A percentile compares a stretch with the other conserved stretches of the same genome.
Conservation (phyloP, 2,113 vertebrate genomes). For the Heterotilapia buettikoferi region DNA sequence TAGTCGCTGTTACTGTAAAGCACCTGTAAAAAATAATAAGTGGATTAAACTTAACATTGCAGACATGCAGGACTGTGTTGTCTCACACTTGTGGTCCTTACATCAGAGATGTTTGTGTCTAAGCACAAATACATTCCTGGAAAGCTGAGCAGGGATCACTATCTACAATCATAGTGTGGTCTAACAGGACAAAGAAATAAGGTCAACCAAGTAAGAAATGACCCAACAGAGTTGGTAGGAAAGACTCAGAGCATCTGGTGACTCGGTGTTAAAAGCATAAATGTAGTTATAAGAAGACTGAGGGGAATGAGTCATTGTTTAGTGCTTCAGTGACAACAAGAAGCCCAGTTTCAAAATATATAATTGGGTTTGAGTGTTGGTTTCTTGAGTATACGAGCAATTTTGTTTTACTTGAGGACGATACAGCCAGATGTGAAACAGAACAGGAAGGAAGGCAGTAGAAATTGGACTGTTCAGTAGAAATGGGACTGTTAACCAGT, state of each 20-base stretch:
- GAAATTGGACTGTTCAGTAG: neutral
- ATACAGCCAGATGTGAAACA: slow-evolving; percentile 24
- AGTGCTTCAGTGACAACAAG: neutral
- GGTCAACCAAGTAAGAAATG: neutral
- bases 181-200: neutral
- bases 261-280: neutral
- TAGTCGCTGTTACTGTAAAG: neutral
- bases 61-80: neutral
- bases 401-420: neutral
- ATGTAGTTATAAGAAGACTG: neutral
- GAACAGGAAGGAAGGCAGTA: slow-evolving; percentile 24
- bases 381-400: neutral
- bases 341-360: neutral
- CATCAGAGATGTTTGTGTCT: neutral
- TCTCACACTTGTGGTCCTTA: neutral
- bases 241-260: neutral
- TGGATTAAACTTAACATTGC: neutral
- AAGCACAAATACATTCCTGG: neutral
- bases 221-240: neutral
- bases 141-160: neutral
- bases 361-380: neutral
- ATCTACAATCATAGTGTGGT: neutral
- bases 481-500: neutral
- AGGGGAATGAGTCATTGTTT: neutral
- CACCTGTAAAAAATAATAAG: neutral